phyloP scores from a whole-genome alignment of 2,113 vertebrate genomes.

The Clarias gariepinus region DNA sequence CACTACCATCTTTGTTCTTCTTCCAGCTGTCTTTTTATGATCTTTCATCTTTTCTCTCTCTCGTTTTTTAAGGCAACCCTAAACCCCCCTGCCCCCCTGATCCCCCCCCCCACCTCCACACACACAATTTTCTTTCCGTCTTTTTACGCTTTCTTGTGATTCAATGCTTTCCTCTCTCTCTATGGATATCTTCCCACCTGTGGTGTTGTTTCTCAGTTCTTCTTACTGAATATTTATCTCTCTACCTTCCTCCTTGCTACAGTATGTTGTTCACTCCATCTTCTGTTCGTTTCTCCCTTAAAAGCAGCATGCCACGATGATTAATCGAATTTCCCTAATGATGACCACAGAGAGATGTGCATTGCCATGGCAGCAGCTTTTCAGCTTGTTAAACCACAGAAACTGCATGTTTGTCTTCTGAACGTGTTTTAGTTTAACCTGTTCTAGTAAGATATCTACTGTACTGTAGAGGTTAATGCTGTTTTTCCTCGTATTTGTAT shows the following conservation, averaged over 20 bases:
- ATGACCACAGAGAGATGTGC: slow-evolving; percentile 33
- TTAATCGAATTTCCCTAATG: slow-evolving; percentile 44
- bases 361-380: slow-evolving; percentile 48
- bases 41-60: not conserved
- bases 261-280: not conserved
- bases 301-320: slow-evolving; percentile 1
- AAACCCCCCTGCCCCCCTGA: too few relatives aligned
- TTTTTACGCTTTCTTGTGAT: not conserved
- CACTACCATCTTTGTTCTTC: not conserved
- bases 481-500: slow-evolving; percentile 11
- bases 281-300: not conserved
- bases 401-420: slow-evolving; percentile 20
- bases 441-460: slow-evolving; percentile 6
- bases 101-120: too few relatives aligned
- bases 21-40: not conserved
- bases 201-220: not conserved
- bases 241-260: not conserved
- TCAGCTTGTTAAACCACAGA: slow-evolving; percentile 36
- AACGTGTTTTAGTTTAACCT: slow-evolving; percentile 28
- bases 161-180: not conserved
- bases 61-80: not conserved
- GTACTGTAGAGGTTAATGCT: not conserved
- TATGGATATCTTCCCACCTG: not conserved
- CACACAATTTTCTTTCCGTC: not conserved
- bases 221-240: not conserved